Evolutionary conservation across 1,140 invertebrate genomes (phyloP).

Genomic region (Pseudoatta argentina): DNA sequence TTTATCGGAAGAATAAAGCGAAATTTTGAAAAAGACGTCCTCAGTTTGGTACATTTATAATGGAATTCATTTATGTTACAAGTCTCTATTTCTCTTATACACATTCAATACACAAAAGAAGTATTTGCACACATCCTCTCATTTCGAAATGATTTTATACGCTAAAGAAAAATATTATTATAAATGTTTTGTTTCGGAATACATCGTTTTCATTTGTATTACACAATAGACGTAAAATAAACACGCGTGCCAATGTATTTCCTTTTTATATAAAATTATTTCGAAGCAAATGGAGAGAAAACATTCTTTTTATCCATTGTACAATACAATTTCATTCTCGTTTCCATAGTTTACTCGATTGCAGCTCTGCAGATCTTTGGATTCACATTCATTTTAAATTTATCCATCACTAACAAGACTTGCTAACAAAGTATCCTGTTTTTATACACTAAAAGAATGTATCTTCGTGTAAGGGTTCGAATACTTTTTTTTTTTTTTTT

Average conservation of each 20-base stretch:
- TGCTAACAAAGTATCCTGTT: neutral
- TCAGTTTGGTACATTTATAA: neutral
- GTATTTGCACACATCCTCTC: neutral
- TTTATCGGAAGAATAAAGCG: slow-evolving; percentile 42
- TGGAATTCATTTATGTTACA: neutral
- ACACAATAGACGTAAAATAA: neutral
- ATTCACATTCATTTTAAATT: neutral
- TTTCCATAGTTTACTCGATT: neutral
- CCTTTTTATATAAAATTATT: neutral
- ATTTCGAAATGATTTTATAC: neutral
- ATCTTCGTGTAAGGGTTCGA: neutral
- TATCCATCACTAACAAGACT: slow-evolving; percentile 9
- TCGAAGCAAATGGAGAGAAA: neutral
- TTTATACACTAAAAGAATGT: neutral
- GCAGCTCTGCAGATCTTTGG: neutral
- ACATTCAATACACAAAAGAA: neutral
- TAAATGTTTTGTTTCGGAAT: neutral
- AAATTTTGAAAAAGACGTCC: slow-evolving; percentile 29
- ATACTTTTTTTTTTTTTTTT: neutral
- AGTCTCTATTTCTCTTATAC: neutral
- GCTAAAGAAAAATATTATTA: neutral
- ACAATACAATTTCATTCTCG: neutral
- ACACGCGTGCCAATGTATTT: neutral
- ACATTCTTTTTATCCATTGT: neutral
- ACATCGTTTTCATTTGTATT: neutral